Conservation (phyloP, 2,113 vertebrate species). For the Empidonax alnorum region DNA sequence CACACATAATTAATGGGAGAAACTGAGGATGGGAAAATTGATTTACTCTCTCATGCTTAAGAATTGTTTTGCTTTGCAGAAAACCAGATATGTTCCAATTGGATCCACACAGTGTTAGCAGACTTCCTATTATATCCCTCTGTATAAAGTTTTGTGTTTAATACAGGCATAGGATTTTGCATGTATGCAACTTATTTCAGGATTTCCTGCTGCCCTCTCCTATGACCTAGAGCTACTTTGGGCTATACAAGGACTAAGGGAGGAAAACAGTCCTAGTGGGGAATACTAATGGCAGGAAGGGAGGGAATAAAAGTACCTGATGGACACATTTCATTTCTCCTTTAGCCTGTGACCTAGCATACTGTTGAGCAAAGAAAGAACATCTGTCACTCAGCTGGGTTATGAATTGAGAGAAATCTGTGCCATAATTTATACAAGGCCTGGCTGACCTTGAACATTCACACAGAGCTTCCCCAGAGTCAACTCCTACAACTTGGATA, state of each 20-base stretch:
- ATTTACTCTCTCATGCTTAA: not conserved
- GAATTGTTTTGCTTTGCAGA: not conserved
- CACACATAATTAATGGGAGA: not conserved
- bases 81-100: not conserved
- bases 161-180: not conserved
- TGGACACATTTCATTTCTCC: constrained; percentile 18
- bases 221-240: constrained; percentile 43
- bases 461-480: not conserved
- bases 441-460: not conserved
- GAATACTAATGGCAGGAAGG: constrained; percentile 49
- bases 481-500: not conserved
- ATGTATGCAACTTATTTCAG: constrained; percentile 14
- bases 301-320: constrained; percentile 25
- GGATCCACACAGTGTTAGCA: not conserved
- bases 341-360: constrained; percentile 1
- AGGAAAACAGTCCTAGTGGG: constrained; percentile 28
- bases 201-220: constrained; percentile 54
- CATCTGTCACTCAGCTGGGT: not conserved
- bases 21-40: not conserved
- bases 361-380: not conserved
- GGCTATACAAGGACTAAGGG: constrained; percentile 9
- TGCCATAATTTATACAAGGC: not conserved
- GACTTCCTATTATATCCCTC: not conserved
- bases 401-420: not conserved
- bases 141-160: not conserved